Base-by-base conservation (phyloP, 2,888 invertebrate species). In the Cataglyphis cursor region DNA sequence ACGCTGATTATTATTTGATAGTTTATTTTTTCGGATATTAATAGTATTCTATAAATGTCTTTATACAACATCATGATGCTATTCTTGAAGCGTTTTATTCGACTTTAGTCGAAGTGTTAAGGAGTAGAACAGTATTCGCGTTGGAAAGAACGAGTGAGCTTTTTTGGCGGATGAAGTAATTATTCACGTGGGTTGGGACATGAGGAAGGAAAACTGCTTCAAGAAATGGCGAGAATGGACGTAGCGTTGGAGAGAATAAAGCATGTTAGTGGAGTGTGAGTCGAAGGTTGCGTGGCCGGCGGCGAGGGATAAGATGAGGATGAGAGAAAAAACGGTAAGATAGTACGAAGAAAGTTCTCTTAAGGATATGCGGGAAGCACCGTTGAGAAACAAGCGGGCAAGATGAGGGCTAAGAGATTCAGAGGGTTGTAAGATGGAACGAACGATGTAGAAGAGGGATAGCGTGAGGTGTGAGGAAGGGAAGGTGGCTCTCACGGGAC, bases 401-500 rank as follows among this genome's bases (percentile, higher is more conserved):
- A 59, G 57, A 73, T 21, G 61, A 35, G 54, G 57, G 24, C 64
- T 51, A 44, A 65, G 66, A 65, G 78, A 65, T 65, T 68, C 57
- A 44, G 57, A 28, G 73, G 72, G 57, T 78, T 65, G 75, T 48
- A 65, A 12, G 75, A 76, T 15, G 8, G 21, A 44, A 80, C 18
- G 59, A 61, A 59, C 59, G 24, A 59, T 15, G 41, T 68, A 70
- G 18, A 78, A 68, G 54, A 78, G 70, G n/a, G 10, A 57, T 66
- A 38, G 41, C 24, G 15, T 24, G 44, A 28, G 65, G 80, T 28
- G 81, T 59, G 68, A 80, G 84, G 87, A 82, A 83, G 15, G 28
- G 76, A 83, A 70, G 81, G 85, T 48, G 81, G 85, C 90, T 86
- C 93, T 92, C 93, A 89, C 90, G 93, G 92, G 93, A 92, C 91